Evolutionary conservation across 2,113 vertebrate genomes (phyloP), one percentile per base, ranked within the genome.

Genomic region (Lates calcarifer): DNA sequence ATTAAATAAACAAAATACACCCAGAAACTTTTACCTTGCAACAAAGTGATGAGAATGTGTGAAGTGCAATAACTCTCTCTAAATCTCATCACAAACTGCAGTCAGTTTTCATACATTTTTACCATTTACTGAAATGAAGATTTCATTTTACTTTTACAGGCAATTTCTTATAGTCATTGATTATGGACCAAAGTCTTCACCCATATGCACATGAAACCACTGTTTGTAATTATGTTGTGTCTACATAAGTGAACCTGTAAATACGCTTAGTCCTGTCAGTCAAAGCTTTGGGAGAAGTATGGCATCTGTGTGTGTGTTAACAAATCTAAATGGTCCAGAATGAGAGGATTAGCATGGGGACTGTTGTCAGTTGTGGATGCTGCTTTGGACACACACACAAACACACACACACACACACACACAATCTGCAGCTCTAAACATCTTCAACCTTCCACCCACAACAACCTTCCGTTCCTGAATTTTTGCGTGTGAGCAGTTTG

Each of bases 401-500:
- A 37, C 61, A 53, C 26, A 35, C 64, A 24, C 14, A 60, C 15
- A 12, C 56, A 43, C n/a, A 20, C 37, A 61, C 39, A 47, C 60
- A 77, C 29, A 66, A 31, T 24, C 3, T 57, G 66, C 43, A 45
- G 28, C 70, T 77, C 60, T 62, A 85, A 86, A 83, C 76, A 83
- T 74, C 81, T 85, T 65, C 82, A 87, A 57, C 58, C 55, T 72
- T 82, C 78, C 84, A 74, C 81, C 73, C 83, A 82, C 74, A 86
- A 79, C 35, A 71, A 79, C 41, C 63, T 86, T 69, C 80, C 64
- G 6, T 76, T 74, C 28, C 22, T 17, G 58, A 78, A 79, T 63
- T 74, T 43, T 67, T 47, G 35, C 65, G 41, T 62, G 5, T 5
- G 31, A 77, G 53, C 57, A 55, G 4, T 71, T 58, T 4, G 1